Percentiles rank a stretch among this genome's conserved stretches.
Evolutionary conservation across 1,140 invertebrate genomes (phyloP).

Genomic region (Phthorimaea operculella): DNA sequence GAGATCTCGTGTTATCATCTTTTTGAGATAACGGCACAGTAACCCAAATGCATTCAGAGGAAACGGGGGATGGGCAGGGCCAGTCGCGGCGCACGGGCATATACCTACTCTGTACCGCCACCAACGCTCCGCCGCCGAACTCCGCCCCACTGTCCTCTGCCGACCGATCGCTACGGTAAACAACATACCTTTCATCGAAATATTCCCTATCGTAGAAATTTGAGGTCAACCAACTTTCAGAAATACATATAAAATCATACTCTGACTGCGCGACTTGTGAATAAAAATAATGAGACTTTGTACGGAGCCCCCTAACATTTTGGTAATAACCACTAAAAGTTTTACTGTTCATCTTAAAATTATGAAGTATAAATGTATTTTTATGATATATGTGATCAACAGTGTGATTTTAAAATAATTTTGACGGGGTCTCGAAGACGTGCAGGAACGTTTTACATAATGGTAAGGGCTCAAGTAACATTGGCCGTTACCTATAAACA

Average conservation of each 20-base stretch:
- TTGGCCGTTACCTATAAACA: too few relatives aligned
- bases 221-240: constrained; percentile 1
- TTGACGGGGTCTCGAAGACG: too few relatives aligned
- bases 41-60: background rate
- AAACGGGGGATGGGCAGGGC: background rate
- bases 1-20: background rate
- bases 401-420: too few relatives aligned
- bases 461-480: too few relatives aligned
- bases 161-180: background rate
- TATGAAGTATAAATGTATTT: too few relatives aligned
- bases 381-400: too few relatives aligned
- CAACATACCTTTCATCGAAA: background rate
- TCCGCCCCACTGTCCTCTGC: background rate
- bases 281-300: background rate
- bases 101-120: background rate
- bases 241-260: background rate
- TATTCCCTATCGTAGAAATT: background rate
- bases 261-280: background rate
- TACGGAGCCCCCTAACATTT: background rate
- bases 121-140: background rate
- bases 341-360: too few relatives aligned
- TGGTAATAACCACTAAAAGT: too few relatives aligned
- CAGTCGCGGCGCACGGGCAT: background rate
- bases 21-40: background rate
- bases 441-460: too few relatives aligned